phyloP scores from a whole-genome alignment of 2,797 vertebrate genomes.

The Sebastes vulpes region DNA sequence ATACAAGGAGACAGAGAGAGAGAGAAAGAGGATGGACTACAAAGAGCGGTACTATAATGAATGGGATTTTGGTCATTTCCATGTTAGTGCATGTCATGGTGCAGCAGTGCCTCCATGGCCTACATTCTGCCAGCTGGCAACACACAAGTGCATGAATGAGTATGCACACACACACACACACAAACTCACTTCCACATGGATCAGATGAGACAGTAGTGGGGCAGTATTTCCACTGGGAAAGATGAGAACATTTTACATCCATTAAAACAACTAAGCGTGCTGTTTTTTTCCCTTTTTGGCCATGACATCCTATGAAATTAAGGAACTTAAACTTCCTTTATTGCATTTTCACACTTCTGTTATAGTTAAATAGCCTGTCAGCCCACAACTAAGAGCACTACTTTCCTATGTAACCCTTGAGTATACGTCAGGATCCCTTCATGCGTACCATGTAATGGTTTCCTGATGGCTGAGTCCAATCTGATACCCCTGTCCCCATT shows the following conservation, averaged over 20 bases:
- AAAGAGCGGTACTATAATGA: conserved; percentile 41
- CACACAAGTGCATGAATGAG: conserved; percentile 61
- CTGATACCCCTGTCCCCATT: conserved; percentile 68
- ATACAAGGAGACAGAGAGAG: not conserved
- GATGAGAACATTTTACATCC: conserved; percentile 44
- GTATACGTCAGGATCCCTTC: conserved; percentile 35
- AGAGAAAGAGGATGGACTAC: not conserved
- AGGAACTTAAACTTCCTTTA: not conserved
- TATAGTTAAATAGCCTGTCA: conserved; percentile 1
- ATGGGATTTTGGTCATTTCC: conserved; percentile 61
- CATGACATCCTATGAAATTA: conserved; percentile 8
- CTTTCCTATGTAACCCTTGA: not conserved
- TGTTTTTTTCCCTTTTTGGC: not conserved
- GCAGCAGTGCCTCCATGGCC: conserved; percentile 72
- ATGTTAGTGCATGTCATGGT: conserved; percentile 63
- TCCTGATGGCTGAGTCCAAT: conserved; percentile 59
- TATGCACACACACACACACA: conserved; percentile 39
- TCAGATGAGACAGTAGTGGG: conserved; percentile 79
- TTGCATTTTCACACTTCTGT: not conserved
- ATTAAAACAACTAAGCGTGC: conserved; percentile 33
- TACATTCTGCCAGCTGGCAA: conserved; percentile 83
- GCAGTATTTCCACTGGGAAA: conserved; percentile 53
- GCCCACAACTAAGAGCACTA: not conserved
- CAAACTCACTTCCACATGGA: conserved; percentile 41
- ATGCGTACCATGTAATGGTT: conserved; percentile 52